A percentile compares a stretch with the other conserved stretches of the same genome.
These are phyloP conservation scores for Ectemnius cavifrons DNA, from an alignment of 2,888 invertebrate species.

Conservation along the genomic window DNA sequence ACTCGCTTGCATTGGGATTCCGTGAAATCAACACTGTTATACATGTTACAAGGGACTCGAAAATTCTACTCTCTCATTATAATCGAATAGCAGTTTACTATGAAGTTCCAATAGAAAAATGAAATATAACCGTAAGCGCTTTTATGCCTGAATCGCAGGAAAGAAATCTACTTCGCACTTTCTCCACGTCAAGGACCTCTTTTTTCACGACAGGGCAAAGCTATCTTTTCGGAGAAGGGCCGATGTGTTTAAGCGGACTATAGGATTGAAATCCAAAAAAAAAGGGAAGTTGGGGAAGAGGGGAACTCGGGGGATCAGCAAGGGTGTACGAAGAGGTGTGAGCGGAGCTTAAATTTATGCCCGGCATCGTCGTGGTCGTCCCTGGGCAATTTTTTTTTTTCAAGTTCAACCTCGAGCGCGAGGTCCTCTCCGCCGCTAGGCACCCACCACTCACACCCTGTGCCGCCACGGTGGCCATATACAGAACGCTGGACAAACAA, in stretches of 20 bases:
- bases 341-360: conserved; percentile 70
- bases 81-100: too few species aligned
- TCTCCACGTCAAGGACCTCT: not conserved
- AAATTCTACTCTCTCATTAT: too few species aligned
- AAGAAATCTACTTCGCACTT: conserved; percentile 6
- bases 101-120: too few species aligned
- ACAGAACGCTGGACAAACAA: conserved; percentile 76
- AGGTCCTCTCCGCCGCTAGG: conserved; percentile 38
- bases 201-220: conserved; percentile 15
- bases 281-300: conserved; percentile 32
- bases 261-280: conserved; percentile 56
- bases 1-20: not conserved
- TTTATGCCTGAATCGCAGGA: not conserved
- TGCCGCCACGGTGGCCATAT: conserved; percentile 50
- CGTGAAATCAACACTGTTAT: too few species aligned
- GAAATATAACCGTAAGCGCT: too few species aligned
- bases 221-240: conserved; percentile 33
- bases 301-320: conserved; percentile 34
- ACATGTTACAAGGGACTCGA: too few species aligned
- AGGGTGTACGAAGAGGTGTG: conserved; percentile 48
- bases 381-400: conserved; percentile 69
- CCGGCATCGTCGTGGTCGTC: conserved; percentile 66
- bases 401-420: conserved; percentile 59
- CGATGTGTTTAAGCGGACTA: conserved; percentile 48
- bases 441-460: conserved; percentile 32